Evolutionary conservation across 2,113 vertebrate genomes (phyloP).

Genomic region (Lipophrys pholis): DNA sequence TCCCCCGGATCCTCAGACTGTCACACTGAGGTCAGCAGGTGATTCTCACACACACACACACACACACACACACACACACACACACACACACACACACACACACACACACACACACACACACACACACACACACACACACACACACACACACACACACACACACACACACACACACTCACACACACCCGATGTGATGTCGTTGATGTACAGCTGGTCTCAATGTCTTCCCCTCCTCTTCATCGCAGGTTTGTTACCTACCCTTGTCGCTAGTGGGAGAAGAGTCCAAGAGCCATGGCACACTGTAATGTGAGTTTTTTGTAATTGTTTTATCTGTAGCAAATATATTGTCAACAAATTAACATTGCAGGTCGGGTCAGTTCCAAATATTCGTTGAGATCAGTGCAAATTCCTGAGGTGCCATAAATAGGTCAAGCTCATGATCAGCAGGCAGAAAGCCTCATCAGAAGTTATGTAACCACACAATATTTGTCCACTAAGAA

Average conservation of each 20-base stretch:
- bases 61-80: neutral
- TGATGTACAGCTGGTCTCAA: neutral
- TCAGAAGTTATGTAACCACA: neutral
- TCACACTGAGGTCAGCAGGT: constrained; percentile 45
- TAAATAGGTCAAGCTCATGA: neutral
- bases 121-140: no score
- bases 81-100: constrained; percentile 3
- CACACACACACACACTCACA: neutral
- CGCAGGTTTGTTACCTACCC: constrained; percentile 60
- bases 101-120: no score
- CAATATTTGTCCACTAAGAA: neutral
- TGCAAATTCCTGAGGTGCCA: neutral
- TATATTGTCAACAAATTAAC: neutral
- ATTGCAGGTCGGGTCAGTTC: neutral
- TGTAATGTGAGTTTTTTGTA: constrained; percentile 74
- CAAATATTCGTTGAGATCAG: no score
- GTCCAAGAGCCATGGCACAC: constrained; percentile 77
- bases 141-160: constrained; percentile 15
- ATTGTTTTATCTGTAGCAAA: no score
- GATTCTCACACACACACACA: constrained; percentile 14
- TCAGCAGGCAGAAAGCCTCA: neutral
- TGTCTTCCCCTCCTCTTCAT: neutral
- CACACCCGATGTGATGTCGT: neutral
- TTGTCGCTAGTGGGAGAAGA: constrained; percentile 44
- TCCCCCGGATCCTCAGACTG: constrained; percentile 36